A percentile compares a stretch with the other conserved stretches of the same genome.
Evolutionary conservation across 2,888 invertebrate species (phyloP).

Genomic region (Strigamia transsilvanica): DNA sequence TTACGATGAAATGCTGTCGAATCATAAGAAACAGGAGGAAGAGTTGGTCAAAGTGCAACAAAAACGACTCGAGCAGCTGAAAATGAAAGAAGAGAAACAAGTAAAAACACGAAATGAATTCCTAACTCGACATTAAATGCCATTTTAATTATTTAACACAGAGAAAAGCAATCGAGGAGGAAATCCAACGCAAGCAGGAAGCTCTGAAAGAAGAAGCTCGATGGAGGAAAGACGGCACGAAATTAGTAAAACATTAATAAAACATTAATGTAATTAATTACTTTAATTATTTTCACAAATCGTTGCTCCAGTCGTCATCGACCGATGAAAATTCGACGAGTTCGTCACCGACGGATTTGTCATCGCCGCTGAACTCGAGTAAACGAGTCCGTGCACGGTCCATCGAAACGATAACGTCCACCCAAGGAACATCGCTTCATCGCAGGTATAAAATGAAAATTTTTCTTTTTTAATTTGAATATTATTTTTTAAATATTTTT

Average conservation of each 20-base stretch:
- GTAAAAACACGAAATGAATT: constrained; percentile 70
- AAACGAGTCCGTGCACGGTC: background rate
- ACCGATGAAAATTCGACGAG: too few species aligned
- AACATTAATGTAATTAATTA: too few species aligned
- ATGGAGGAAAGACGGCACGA: constrained; percentile 61
- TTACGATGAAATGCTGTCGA: constrained; percentile 88
- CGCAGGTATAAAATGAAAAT: too few species aligned
- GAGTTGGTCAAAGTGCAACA: constrained; percentile 56
- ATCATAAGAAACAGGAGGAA: constrained; percentile 68
- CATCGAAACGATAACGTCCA: background rate
- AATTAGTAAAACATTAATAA: background rate
- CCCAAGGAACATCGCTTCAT: too few species aligned
- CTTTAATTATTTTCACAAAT: too few species aligned
- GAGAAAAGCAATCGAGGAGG: constrained; percentile 76
- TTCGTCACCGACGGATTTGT: too few species aligned
- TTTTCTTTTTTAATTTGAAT: too few species aligned
- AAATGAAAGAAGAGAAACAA: constrained; percentile 65
- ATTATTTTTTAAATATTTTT: too few species aligned
- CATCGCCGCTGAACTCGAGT: too few species aligned
- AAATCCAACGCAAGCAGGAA: constrained; percentile 80
- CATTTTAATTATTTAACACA: constrained; percentile 61
- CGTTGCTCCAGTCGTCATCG: too few species aligned
- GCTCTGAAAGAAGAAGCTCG: constrained; percentile 76
- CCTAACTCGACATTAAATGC: background rate
- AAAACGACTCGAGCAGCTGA: constrained; percentile 53